phyloP scores from a whole-genome alignment of 2,888 invertebrate genomes.

The Mesorhabditis belari region DNA sequence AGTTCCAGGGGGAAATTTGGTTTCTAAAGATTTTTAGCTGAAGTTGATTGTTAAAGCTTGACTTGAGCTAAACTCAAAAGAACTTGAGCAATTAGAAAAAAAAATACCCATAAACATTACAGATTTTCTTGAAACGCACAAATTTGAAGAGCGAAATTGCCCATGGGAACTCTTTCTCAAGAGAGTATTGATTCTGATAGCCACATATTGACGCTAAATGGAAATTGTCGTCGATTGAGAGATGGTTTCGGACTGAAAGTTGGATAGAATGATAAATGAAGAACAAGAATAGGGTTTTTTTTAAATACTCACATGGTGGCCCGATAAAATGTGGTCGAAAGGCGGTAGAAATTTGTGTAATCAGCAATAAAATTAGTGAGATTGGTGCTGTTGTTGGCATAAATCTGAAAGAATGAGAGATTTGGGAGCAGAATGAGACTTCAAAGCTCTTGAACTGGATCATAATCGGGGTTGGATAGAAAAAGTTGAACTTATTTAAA shows the following conservation, averaged over 20 bases:
- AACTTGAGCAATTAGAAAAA: neutral
- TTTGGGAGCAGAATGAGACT: neutral
- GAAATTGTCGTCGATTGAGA: neutral
- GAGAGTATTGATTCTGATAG: neutral
- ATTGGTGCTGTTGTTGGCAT: neutral
- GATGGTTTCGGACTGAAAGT: neutral
- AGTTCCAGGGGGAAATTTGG: neutral
- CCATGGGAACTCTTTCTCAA: neutral
- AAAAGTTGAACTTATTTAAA: neutral
- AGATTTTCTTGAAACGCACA: neutral
- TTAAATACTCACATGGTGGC: neutral
- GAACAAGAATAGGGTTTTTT: neutral
- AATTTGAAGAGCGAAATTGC: neutral
- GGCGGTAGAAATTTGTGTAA: neutral
- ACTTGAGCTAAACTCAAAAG: neutral
- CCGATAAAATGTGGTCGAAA: neutral
- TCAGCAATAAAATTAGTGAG: neutral
- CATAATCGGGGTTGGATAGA: neutral
- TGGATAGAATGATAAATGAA: neutral
- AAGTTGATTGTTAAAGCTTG: no score
- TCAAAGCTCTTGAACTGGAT: neutral
- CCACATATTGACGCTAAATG: neutral
- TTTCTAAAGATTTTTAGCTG: neutral
- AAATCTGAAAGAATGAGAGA: neutral
- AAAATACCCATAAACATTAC: no score